Base-by-base conservation (phyloP, 1,140 invertebrate species). In the Chironomus striatipennis region DNA sequence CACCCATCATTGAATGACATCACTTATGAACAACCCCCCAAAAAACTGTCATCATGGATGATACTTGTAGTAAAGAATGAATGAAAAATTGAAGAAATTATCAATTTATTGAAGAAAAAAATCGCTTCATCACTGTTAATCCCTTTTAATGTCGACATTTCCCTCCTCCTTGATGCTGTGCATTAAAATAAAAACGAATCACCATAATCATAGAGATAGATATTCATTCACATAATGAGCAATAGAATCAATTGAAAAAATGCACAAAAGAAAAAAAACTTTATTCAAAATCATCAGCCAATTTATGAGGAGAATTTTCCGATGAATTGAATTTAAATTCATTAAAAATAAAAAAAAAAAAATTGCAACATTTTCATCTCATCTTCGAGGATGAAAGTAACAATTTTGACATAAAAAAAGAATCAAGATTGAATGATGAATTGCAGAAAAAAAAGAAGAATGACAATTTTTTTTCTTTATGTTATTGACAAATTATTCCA, bases 261-360 rank as follows among this genome's bases (percentile, higher is more conserved):
- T 20, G 65, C 65, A 18, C 15, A 17, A 20, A 20, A 18, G 17
- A 70, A 17, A 67, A n/a, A 67, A 17, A 70, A 70, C 20, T 70
- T 70, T 21, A 70, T 20, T 70, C 20, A 20, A 21, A 57, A 20
- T 70, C 65, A 57, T 57, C 65, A 70, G 65, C 65, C 20, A 20
- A 20, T 70, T 70, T 21, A 18, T 20, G 17, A 20, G 5, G 9
- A 18, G 64, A 70, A 70, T 70, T 70, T 70, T 70, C 65, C 65
- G 20, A 70, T 70, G 20, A 70, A 70, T 70, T 70, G 65, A 70
- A 70, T 70, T 21, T 17, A 70, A 21, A 70, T 70, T 20, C 7
- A 21, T 70, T 70, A 57, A n/a, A n/a, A n/a, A n/a, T n/a, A n/a
- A n/a, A n/a, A n/a, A n/a, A n/a, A n/a, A n/a, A n/a, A n/a, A n/a